Conservation (phyloP, 35 echinoderm and acorn worm species). For the Ptychodera flava region DNA sequence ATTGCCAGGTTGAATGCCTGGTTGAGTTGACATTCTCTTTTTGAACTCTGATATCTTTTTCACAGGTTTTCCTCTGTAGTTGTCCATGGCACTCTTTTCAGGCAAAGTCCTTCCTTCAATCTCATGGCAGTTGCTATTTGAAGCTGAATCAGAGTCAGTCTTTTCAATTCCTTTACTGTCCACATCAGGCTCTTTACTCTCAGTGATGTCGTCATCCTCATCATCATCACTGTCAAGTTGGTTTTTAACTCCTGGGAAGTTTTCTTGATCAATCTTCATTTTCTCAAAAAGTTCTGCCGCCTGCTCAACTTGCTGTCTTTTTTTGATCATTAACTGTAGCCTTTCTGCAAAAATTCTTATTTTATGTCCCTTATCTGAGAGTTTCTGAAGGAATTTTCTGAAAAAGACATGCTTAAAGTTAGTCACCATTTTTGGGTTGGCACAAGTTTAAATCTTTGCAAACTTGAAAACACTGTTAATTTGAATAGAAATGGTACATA, state of each 20-base stretch:
- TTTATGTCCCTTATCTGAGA: conserved; percentile 49
- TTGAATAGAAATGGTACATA: no score
- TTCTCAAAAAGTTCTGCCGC: conserved; percentile 39
- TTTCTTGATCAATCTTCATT: conserved; percentile 46
- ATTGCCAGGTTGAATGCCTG: background rate
- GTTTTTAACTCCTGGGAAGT: background rate
- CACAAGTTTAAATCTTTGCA: no score
- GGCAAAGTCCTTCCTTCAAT: background rate
- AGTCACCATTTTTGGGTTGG: no score
- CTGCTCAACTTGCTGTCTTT: conserved; percentile 25
- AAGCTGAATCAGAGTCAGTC: background rate
- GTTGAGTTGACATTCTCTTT: background rate
- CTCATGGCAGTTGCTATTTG: background rate
- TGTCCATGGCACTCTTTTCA: background rate
- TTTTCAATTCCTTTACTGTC: background rate
- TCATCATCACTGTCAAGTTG: background rate
- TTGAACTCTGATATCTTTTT: background rate
- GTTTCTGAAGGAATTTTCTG: conserved; percentile 23
- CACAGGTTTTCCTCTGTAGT: background rate
- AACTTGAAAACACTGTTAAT: no score
- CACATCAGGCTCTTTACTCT: background rate
- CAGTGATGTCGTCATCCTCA: background rate
- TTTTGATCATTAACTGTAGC: conserved; percentile 21
- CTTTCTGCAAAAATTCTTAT: conserved; percentile 37
- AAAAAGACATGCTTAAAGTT: background rate